These are phyloP conservation scores for Neria commutata DNA, from an alignment of 2,888 invertebrate species.

Conservation along the genomic window DNA sequence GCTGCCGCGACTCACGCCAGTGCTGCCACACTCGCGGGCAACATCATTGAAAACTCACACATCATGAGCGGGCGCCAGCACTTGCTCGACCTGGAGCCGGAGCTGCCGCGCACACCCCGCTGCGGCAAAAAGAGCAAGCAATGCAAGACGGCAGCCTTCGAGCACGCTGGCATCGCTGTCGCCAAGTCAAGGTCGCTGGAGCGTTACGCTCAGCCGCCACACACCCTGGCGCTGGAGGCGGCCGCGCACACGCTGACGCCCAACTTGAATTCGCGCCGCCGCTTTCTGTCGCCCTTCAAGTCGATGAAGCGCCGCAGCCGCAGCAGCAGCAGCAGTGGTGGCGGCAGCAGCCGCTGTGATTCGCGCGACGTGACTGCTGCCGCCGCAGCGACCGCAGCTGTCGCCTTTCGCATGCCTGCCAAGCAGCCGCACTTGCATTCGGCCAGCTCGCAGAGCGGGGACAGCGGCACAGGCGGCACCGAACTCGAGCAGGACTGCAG, in stretches of 20 bases:
- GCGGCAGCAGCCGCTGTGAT: constrained; percentile 34
- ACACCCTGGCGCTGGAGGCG: constrained; percentile 33
- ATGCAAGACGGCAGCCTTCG: constrained; percentile 29
- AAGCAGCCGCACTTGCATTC: constrained; percentile 25
- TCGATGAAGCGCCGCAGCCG: constrained; percentile 56
- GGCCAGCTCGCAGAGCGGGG: constrained; percentile 52
- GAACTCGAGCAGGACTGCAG: constrained; percentile 53
- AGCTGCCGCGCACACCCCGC: constrained; percentile 20
- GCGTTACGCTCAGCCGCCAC: constrained; percentile 50
- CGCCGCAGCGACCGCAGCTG: constrained; percentile 12
- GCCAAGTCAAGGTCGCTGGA: constrained; percentile 56
- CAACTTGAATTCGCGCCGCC: constrained; percentile 45
- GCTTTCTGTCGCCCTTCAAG: constrained; percentile 52
- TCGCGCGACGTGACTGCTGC: constrained; percentile 37
- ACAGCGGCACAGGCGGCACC: constrained; percentile 56
- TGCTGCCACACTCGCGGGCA: constrained; percentile 9
- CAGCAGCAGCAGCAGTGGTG: constrained; percentile 55
- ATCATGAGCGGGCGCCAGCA: constrained; percentile 23
- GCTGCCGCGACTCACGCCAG: neutral
- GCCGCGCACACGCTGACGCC: constrained; percentile 38
- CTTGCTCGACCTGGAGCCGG: neutral
- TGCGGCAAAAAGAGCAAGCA: constrained; percentile 20
- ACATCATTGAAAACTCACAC: constrained; percentile 30
- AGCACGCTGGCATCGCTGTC: constrained; percentile 9
- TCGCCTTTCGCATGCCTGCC: neutral